Base-by-base conservation (phyloP, 2,888 invertebrate species). In the Lycia hirtaria region DNA sequence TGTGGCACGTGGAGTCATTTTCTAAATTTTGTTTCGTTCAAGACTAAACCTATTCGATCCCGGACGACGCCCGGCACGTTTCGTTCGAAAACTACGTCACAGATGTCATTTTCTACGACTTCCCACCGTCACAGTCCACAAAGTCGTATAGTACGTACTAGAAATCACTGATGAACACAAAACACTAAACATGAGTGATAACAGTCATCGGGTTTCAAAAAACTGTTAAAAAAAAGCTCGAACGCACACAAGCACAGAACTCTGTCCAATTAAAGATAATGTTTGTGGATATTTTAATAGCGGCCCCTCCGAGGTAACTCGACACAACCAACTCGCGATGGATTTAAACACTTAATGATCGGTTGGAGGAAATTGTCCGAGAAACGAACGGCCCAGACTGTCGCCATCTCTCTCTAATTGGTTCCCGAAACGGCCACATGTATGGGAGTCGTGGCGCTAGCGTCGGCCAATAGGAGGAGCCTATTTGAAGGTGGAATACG, bases 301-400 rank as follows among this genome's bases (percentile, higher is more conserved):
- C 86, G 88, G 82, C 89, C 92, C 92, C 91, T 88, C 89, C 88
- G 88, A 80, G 73, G 91, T 88, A 91, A 92, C 78, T 85, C 89
- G 92, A 92, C 92, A 92, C 92, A 92, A 91, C 92, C 92, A 91
- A 88, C 92, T 88, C 89, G 83, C 83, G 89, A 87, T 83, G 91
- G 87, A 87, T 85, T 92, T 92, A 92, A 92, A 92, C 92, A 92
- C 92, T 92, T 92, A 92, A 92, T 92, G 92, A 92, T 84, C 86
- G 87, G 92, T 92, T 92, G 92, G 88, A 83, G 85, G 88, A 91
- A 92, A 92, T 92, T 91, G 92, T 90, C 87, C 90, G 92, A 85
- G 90, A 88, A 87, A 88, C 90, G 91, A 82, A 86, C 89, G 72
- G 85, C 87, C 85, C 85, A 81, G 81, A 68, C 74, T 88, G 72